phyloP scores from a whole-genome alignment of 2,888 invertebrate genomes.

The Cheilosia impressa region DNA sequence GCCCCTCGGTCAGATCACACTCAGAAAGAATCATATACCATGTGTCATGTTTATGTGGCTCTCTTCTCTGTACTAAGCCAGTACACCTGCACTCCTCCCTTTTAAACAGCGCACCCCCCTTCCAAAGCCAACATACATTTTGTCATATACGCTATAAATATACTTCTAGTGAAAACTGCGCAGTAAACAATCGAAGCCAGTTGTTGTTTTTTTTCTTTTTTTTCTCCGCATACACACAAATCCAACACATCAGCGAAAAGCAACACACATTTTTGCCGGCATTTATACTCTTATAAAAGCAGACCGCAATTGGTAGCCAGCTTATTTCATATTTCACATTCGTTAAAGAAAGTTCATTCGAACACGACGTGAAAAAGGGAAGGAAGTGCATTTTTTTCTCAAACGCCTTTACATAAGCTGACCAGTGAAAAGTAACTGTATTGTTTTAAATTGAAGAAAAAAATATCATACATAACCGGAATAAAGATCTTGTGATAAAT shows the following conservation, averaged over 20 bases:
- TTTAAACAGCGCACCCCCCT: neutral
- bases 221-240: conserved; percentile 5
- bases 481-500: conserved; percentile 25
- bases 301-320: conserved; percentile 27
- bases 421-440: conserved; percentile 23
- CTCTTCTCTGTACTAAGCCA: neutral
- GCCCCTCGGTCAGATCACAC: conserved; percentile 46
- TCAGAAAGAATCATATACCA: no score
- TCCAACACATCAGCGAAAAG: conserved; percentile 5
- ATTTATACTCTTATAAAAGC: conserved; percentile 64
- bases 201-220: conserved; percentile 28
- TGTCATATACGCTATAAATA: conserved; percentile 5
- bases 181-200: conserved; percentile 60
- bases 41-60: conserved; percentile 32
- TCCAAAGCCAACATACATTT: neutral
- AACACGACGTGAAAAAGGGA: conserved; percentile 40
- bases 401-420: conserved; percentile 5
- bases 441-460: conserved; percentile 1
- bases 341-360: conserved; percentile 61
- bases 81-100: neutral
- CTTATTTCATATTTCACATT: conserved; percentile 70
- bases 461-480: neutral
- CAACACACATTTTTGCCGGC: conserved; percentile 63
- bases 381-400: conserved; percentile 32
- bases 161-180: conserved; percentile 69